Conservation (phyloP, 2,888 invertebrate species). For the Eupithecia inturbata region DNA sequence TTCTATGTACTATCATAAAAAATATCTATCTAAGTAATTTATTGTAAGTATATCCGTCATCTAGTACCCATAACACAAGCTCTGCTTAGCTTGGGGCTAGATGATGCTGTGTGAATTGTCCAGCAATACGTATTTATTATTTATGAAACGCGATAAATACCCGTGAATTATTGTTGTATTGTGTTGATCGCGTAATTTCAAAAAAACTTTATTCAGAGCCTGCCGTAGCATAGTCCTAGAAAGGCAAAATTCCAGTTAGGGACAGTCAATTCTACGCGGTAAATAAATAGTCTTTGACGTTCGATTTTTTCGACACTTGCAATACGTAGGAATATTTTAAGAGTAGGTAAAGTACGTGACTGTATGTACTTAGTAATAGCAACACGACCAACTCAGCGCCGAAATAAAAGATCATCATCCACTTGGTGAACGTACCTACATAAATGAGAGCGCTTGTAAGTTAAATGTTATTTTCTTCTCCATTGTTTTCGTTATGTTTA, state of each 20-base stretch:
- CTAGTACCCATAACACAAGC: too few relatives aligned
- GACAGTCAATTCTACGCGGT: not conserved
- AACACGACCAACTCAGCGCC: not conserved
- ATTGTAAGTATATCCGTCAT: too few relatives aligned
- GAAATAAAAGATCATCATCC: conserved; percentile 12
- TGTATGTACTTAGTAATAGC: not conserved
- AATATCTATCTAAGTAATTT: too few relatives aligned
- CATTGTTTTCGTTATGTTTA: not conserved
- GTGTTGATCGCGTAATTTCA: too few relatives aligned
- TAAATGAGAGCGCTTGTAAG: conserved; percentile 6
- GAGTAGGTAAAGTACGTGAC: too few relatives aligned
- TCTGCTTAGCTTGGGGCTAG: too few relatives aligned
- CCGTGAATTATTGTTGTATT: too few relatives aligned
- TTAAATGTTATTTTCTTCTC: conserved; percentile 13
- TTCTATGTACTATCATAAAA: too few relatives aligned
- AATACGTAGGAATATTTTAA: not conserved
- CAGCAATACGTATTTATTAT: too few relatives aligned
- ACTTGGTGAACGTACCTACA: not conserved
- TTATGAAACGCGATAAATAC: too few relatives aligned
- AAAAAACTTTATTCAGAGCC: not conserved
- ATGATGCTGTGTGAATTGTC: too few relatives aligned
- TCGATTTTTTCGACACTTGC: too few relatives aligned
- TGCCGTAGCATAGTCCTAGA: not conserved
- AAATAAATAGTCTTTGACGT: not conserved
- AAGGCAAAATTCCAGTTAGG: not conserved